Base-by-base conservation (phyloP, 2,113 vertebrate genomes). In the Phrynosoma platyrhinos region DNA sequence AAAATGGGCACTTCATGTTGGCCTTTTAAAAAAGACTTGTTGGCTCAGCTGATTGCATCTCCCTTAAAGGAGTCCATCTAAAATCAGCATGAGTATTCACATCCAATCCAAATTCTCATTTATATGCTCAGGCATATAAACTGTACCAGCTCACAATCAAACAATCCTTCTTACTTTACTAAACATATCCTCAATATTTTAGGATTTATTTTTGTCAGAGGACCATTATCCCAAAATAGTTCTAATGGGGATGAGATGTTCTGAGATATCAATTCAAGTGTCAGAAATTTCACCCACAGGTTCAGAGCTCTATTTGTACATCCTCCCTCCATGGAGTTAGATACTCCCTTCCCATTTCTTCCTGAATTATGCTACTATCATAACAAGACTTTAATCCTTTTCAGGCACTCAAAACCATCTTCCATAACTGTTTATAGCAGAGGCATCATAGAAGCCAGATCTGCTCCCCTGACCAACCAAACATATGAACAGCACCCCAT, bases 91-190 rank as follows among this genome's bases (percentile, higher is more conserved):
- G 58, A 12, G 14, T 13, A 58, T 58, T 1, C 14, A 58, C 10
- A 87, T 88, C 88, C 84, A 85, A 90, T 72, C 87, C 84, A 80
- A 85, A 27, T 64, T 79, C 84, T 91, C 87, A 82, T 81, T 36
- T 25, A 36, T 21, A 64, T 10, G 7, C 27, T 81, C 10, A 69
- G n/a, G n/a, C 8, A 21, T 72, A 20, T 55, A 40, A 13, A 1
- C n/a, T 25, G 79, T 30, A n/a, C 2, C 6, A 53, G 27, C 23
- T 30, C 12, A 64, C n/a, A 27, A 5, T 42, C 66, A 87, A 87
- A 72, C 27, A 58, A 74, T 13, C 55, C 55, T 10, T 75, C 72
- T 78, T 69, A 40, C 1, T 78, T 75, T 47, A 82, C 36, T 74
- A 47, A 14, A 25, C 20, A 42, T 5, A 53, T 21, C 32, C 76